phyloP scores from a whole-genome alignment of 2,888 invertebrate species.

The Galerucella pusilla region DNA sequence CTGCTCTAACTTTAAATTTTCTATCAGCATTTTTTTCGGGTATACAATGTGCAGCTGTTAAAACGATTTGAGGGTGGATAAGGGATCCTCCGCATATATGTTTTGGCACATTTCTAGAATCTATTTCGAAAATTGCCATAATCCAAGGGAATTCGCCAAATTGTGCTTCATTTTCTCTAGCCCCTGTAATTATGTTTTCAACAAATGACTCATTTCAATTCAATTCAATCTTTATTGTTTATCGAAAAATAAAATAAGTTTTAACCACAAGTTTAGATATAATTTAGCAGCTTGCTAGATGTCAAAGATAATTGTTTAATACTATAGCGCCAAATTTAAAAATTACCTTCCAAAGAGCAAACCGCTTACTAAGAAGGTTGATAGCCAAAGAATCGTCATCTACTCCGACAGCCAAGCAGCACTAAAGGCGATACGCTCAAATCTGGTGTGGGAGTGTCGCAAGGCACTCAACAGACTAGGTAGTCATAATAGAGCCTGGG shows the following conservation, averaged over 20 bases:
- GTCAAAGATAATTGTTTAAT: too few relatives aligned
- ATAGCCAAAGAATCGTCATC: too few relatives aligned
- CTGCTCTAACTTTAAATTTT: conserved; percentile 69
- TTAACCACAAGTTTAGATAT: too few relatives aligned
- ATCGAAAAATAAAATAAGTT: neutral
- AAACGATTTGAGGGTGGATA: conserved; percentile 77
- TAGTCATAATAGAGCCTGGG: too few relatives aligned
- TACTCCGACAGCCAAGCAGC: too few relatives aligned
- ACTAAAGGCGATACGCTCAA: too few relatives aligned
- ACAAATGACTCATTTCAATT: conserved; percentile 62
- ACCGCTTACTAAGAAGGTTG: too few relatives aligned
- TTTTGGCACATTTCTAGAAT: conserved; percentile 61
- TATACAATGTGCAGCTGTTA: conserved; percentile 86
- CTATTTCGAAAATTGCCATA: conserved; percentile 73
- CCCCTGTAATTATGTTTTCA: conserved; percentile 68
- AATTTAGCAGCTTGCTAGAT: too few relatives aligned
- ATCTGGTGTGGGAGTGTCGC: too few relatives aligned
- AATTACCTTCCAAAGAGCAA: too few relatives aligned
- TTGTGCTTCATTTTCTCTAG: conserved; percentile 74
- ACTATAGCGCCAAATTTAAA: too few relatives aligned
- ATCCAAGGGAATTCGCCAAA: conserved; percentile 89
- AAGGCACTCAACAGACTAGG: too few relatives aligned
- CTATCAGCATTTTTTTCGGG: conserved; percentile 52
- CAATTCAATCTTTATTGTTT: neutral
- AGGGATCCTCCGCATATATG: conserved; percentile 78